Percentiles rank a stretch among this genome's conserved stretches.
Conservation (phyloP, 2,888 invertebrate genomes). For the Bugulina stolonifera region DNA sequence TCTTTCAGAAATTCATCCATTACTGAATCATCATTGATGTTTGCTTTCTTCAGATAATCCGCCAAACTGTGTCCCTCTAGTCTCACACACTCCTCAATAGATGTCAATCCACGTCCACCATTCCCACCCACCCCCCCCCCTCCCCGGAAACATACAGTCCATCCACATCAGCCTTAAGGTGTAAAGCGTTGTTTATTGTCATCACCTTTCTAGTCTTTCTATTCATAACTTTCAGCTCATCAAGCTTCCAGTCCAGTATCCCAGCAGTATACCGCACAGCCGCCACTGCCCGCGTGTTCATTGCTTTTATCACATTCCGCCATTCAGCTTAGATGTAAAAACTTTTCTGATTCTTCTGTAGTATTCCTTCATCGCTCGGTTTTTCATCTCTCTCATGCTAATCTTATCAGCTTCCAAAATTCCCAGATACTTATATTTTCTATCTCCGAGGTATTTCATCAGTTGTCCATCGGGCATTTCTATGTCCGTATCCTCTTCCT, state of each 20-base stretch:
- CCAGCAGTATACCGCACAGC: background rate
- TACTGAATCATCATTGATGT: background rate
- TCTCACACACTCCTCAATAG: background rate
- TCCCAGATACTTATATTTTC: background rate
- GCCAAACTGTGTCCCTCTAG: background rate
- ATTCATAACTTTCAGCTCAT: background rate
- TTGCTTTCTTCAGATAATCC: background rate
- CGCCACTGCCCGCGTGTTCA: background rate
- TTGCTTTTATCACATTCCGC: background rate
- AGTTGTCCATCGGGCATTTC: background rate
- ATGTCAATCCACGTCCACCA: background rate
- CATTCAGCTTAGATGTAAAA: slow-evolving; percentile 5
- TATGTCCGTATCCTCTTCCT: background rate
- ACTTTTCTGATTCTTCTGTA: background rate
- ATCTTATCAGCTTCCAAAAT: background rate
- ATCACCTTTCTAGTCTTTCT: background rate
- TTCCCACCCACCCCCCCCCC: background rate
- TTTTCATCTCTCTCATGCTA: background rate
- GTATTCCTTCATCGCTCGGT: no score
- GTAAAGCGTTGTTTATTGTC: background rate
- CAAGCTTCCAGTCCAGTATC: background rate
- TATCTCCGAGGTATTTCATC: background rate
- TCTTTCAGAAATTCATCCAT: background rate
- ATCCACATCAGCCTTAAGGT: background rate
- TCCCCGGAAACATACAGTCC: background rate